These are phyloP conservation scores for Nasonia longicornis DNA, from an alignment of 1,140 invertebrate genomes.

Conservation along the genomic window DNA sequence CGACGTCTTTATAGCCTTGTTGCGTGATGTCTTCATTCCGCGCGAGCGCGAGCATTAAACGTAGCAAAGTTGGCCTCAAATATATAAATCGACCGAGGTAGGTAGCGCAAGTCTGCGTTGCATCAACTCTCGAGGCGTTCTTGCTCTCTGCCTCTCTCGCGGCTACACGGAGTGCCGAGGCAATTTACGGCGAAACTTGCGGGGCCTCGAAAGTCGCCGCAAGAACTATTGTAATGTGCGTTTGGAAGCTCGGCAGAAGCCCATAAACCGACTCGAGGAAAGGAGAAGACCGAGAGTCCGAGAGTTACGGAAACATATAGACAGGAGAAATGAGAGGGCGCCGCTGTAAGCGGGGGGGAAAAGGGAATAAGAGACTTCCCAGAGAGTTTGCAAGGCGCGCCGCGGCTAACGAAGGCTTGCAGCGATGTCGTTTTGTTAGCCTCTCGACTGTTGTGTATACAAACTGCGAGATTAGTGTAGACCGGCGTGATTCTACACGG, in stretches of 20 bases:
- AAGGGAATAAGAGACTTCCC: neutral
- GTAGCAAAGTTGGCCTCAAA: constrained; percentile 47
- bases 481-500: neutral
- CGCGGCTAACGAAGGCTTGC: neutral
- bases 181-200: constrained; percentile 51
- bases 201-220: constrained; percentile 36
- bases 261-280: constrained; percentile 25
- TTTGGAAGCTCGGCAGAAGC: constrained; percentile 22
- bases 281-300: constrained; percentile 28
- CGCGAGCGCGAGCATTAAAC: constrained; percentile 47
- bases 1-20: constrained; percentile 16
- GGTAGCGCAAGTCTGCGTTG: constrained; percentile 28
- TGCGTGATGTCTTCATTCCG: constrained; percentile 42
- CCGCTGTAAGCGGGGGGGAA: neutral
- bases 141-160: neutral
- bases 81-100: constrained; percentile 35
- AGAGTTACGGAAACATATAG: constrained; percentile 11
- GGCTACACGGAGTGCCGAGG: neutral
- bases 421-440: neutral
- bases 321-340: neutral
- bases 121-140: constrained; percentile 49
- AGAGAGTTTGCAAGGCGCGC: neutral
- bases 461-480: neutral
- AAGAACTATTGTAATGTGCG: constrained; percentile 40
- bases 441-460: neutral